Conservation (phyloP, 2,888 invertebrate genomes). For the Crossocerus cetratus region DNA sequence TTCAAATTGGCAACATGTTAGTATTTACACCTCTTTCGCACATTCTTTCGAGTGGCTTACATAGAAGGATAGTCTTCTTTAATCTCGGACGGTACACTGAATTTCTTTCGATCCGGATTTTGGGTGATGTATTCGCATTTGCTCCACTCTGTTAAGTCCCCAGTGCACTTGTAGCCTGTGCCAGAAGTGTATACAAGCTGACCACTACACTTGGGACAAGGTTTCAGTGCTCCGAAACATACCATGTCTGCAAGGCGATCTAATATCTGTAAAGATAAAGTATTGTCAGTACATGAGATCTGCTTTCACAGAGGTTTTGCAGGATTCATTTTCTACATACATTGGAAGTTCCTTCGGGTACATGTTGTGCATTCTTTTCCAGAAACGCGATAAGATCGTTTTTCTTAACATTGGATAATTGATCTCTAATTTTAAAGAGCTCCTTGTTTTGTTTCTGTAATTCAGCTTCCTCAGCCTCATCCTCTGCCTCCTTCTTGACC, state of each 20-base stretch:
- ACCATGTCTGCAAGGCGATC: slow-evolving; percentile 90
- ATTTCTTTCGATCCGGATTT: slow-evolving; percentile 85
- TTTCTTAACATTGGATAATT: slow-evolving; percentile 80
- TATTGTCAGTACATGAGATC: background rate
- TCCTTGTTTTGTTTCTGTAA: slow-evolving; percentile 86
- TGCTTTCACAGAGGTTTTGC: background rate
- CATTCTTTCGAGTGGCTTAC: slow-evolving; percentile 61
- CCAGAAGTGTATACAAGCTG: slow-evolving; percentile 84
- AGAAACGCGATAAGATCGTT: slow-evolving; percentile 82
- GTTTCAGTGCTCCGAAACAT: slow-evolving; percentile 90
- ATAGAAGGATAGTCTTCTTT: slow-evolving; percentile 80
- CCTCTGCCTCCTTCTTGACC: slow-evolving; percentile 81
- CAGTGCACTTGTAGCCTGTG: slow-evolving; percentile 90
- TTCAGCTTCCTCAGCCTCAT: slow-evolving; percentile 80
- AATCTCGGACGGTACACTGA: slow-evolving; percentile 83
- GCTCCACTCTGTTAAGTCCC: slow-evolving; percentile 92
- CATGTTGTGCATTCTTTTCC: slow-evolving; percentile 84
- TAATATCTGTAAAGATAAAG: slow-evolving; percentile 79
- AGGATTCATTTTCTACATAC: slow-evolving; percentile 76
- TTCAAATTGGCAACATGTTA: slow-evolving; percentile 9
- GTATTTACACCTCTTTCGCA: background rate
- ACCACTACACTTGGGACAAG: slow-evolving; percentile 89
- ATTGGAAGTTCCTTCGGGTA: slow-evolving; percentile 83
- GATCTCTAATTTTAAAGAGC: slow-evolving; percentile 84
- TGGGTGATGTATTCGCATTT: slow-evolving; percentile 87